These are phyloP conservation scores for Tenthredo amoena DNA, from an alignment of 2,888 invertebrate genomes.

Conservation along the genomic window DNA sequence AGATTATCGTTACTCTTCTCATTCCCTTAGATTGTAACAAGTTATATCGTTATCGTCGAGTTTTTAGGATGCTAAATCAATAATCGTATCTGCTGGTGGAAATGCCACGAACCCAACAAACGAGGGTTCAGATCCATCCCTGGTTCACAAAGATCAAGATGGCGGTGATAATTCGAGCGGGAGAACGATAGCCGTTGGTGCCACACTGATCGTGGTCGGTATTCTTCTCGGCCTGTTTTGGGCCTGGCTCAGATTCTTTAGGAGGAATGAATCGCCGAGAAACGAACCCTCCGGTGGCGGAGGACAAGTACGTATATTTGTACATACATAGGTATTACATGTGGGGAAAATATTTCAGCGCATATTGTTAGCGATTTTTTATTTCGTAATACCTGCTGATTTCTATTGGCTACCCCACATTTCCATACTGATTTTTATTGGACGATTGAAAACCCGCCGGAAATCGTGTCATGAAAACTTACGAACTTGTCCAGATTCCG, in stretches of 20 bases:
- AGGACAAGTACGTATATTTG: slow-evolving; percentile 72
- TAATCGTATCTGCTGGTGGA: neutral
- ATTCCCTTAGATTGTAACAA: neutral
- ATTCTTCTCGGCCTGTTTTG: slow-evolving; percentile 69
- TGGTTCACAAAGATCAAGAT: slow-evolving; percentile 30
- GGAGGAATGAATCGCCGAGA: slow-evolving; percentile 72
- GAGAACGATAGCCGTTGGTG: slow-evolving; percentile 71
- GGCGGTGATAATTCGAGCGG: slow-evolving; percentile 45
- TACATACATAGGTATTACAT: neutral
- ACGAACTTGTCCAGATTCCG: too few species aligned
- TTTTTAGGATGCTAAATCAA: slow-evolving; percentile 12
- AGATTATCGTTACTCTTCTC: neutral
- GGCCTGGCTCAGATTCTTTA: slow-evolving; percentile 73
- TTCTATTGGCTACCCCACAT: neutral
- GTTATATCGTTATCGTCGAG: neutral
- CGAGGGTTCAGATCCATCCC: neutral
- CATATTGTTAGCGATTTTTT: neutral
- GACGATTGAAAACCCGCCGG: too few species aligned
- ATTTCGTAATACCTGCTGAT: neutral
- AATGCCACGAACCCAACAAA: neutral
- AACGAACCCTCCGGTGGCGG: slow-evolving; percentile 70
- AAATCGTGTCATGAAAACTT: too few species aligned
- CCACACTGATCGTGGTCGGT: slow-evolving; percentile 72
- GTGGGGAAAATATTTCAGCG: neutral
- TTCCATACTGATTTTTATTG: neutral